Evolutionary conservation across 2,888 invertebrate genomes (phyloP).

Genomic region (Rotaria sp.): DNA sequence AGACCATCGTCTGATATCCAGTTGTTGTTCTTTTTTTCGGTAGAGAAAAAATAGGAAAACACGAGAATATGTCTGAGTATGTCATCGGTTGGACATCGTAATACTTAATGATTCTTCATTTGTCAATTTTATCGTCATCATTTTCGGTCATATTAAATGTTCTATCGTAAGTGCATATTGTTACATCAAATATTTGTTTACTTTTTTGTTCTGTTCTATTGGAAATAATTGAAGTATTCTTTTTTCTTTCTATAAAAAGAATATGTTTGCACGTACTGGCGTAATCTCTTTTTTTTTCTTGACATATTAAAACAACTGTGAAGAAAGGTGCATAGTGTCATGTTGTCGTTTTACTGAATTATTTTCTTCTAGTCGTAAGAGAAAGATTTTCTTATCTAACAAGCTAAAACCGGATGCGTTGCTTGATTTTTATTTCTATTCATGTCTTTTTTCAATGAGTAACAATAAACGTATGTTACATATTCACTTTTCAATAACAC

Average conservation of each 20-base stretch:
- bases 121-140: not conserved
- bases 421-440: not conserved
- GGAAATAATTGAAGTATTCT: not conserved
- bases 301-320: not conserved
- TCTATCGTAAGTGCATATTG: not conserved
- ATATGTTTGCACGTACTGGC: not conserved
- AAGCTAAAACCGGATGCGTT: not conserved
- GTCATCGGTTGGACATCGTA: not conserved
- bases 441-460: not conserved
- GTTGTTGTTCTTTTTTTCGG: not conserved
- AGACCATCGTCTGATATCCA: not conserved
- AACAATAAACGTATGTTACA: not conserved
- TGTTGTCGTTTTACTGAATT: too few relatives aligned
- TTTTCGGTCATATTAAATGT: not conserved
- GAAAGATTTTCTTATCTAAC: not conserved
- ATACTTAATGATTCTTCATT: not conserved
- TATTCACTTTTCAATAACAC: not conserved
- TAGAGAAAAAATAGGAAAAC: not conserved
- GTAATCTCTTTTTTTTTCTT: not conserved
- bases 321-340: not conserved
- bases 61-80: not conserved
- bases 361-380: too few relatives aligned
- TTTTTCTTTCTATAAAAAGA: not conserved
- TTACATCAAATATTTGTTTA: not conserved
- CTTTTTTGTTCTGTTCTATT: not conserved